Evolutionary conservation across 2,797 vertebrate species (phyloP).

Genomic region (Poecilia gillii): DNA sequence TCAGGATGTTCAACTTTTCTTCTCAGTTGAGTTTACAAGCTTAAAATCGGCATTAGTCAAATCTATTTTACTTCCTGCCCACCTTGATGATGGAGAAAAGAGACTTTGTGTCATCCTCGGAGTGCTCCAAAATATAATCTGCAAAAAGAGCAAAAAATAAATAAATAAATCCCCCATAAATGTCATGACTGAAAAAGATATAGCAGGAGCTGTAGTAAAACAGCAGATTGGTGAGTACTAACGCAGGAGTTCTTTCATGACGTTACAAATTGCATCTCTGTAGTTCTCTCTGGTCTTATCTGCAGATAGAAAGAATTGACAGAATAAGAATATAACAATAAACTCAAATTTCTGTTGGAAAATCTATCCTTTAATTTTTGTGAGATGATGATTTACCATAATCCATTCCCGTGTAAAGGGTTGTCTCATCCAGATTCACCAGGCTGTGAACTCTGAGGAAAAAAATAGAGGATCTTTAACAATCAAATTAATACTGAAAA

Average conservation of each 20-base stretch:
- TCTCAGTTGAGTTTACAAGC: not conserved
- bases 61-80: constrained; percentile 29
- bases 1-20: not conserved
- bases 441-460: constrained; percentile 87
- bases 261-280: constrained; percentile 88
- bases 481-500: constrained; percentile 10
- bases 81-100: constrained; percentile 99
- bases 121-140: constrained; percentile 94
- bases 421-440: constrained; percentile 92
- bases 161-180: not conserved
- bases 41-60: not conserved
- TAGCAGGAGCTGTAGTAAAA: not conserved
- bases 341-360: not conserved
- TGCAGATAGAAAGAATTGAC: constrained; percentile 60
- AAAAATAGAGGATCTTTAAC: constrained; percentile 5
- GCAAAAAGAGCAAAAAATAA: constrained; percentile 29
- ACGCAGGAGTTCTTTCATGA: constrained; percentile 93
- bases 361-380: not conserved
- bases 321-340: not conserved
- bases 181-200: not conserved
- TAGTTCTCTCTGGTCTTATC: constrained; percentile 92
- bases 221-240: constrained; percentile 74
- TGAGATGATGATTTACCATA: constrained; percentile 80
- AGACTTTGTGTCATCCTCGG: constrained; percentile 97
- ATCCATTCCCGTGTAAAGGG: constrained; percentile 89